These are phyloP conservation scores for Tinamus major DNA, from an alignment of 2,797 vertebrate species.

Conservation along the genomic window DNA sequence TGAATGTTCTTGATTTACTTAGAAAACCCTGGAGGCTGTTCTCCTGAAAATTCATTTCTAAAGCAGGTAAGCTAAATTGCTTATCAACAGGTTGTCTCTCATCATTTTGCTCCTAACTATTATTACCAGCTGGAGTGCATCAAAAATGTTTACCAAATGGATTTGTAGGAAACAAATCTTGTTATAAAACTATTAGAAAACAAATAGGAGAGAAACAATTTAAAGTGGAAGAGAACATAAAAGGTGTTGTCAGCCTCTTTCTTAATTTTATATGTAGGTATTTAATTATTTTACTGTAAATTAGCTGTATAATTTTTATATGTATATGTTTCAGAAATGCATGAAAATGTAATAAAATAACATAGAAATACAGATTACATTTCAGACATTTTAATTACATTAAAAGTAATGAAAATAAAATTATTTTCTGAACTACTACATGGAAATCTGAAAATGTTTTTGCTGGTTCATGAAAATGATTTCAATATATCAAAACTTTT, in stretches of 20 bases:
- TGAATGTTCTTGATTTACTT: neutral
- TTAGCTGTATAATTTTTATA: neutral
- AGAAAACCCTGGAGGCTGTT: neutral
- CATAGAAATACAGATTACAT: neutral
- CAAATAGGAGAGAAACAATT: neutral
- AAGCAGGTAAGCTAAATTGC: neutral
- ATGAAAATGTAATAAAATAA: neutral
- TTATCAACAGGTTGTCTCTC: neutral
- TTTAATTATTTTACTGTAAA: neutral
- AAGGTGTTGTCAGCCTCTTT: neutral
- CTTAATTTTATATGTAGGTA: neutral
- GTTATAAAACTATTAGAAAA: neutral
- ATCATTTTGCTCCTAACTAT: neutral
- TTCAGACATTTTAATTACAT: neutral
- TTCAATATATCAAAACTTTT: neutral
- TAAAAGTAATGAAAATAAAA: neutral
- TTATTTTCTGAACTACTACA: neutral
- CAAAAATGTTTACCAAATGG: neutral
- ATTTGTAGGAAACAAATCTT: neutral
- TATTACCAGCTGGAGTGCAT: neutral
- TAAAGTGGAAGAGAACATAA: neutral
- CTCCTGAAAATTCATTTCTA: neutral
- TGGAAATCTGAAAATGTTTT: neutral
- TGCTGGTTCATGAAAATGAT: neutral
- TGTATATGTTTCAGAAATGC: neutral